A percentile compares a stretch with the other conserved stretches of the same genome.
phyloP scores from a whole-genome alignment of 1,140 invertebrate species.

The Papilio polyxenes region DNA sequence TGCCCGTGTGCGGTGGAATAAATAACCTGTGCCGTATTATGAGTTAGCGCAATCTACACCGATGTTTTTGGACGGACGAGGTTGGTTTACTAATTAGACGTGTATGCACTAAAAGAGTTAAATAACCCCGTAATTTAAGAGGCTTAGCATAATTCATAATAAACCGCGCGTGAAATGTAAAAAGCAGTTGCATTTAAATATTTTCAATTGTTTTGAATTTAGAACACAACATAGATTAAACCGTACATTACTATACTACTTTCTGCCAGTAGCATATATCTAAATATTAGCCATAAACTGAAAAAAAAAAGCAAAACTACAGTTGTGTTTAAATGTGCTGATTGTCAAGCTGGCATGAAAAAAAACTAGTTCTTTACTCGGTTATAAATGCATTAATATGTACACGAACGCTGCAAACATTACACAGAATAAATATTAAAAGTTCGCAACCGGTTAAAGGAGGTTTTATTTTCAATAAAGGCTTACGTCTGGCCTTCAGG shows the following conservation, averaged over 20 bases:
- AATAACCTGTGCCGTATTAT: constrained; percentile 58
- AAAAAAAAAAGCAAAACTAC: neutral
- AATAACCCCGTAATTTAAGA: constrained; percentile 30
- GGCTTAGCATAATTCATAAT: constrained; percentile 19
- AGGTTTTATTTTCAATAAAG: constrained; percentile 31
- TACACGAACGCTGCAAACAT: constrained; percentile 1
- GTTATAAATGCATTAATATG: constrained; percentile 4
- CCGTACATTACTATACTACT: neutral
- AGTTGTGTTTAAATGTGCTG: neutral
- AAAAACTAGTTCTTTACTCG: neutral
- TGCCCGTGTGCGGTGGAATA: constrained; percentile 55
- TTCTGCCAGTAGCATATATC: neutral
- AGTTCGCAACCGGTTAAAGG: constrained; percentile 21
- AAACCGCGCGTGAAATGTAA: constrained; percentile 25
- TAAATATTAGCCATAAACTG: neutral
- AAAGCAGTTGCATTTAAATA: constrained; percentile 22
- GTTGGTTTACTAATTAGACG: constrained; percentile 52
- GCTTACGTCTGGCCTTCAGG: constrained; percentile 30
- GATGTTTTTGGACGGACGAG: constrained; percentile 76
- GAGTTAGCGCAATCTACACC: constrained; percentile 58
- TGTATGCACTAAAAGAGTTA: constrained; percentile 29
- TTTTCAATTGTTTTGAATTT: constrained; percentile 25
- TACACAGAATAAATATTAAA: constrained; percentile 21
- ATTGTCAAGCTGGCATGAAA: neutral
- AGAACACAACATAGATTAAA: constrained; percentile 3